Conservation (phyloP, 2,797 vertebrate genomes). For the Chromis chromis region DNA sequence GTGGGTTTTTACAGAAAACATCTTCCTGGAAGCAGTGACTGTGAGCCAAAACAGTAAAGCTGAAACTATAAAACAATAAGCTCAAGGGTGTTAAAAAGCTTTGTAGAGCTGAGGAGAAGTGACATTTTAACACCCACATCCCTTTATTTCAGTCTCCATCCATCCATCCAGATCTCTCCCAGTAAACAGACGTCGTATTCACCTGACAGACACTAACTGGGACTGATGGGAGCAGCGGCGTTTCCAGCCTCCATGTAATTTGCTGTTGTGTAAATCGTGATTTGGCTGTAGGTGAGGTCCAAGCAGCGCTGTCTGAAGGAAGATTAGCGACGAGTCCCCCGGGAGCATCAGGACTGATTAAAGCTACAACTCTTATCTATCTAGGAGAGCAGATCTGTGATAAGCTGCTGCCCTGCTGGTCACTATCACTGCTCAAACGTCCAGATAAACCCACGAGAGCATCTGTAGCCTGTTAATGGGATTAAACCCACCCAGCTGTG, state of each 20-base stretch:
- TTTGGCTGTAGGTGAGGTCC: constrained; percentile 26
- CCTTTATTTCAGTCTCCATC: constrained; percentile 3
- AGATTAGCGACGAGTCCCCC: constrained; percentile 48
- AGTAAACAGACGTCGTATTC: constrained; percentile 16
- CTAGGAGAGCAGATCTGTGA: constrained; percentile 42
- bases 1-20: too few relatives aligned
- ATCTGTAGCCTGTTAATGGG: constrained; percentile 54
- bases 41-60: not conserved
- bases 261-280: constrained; percentile 54
- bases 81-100: constrained; percentile 4
- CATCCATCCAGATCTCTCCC: not conserved
- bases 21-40: not conserved
- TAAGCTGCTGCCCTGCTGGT: constrained; percentile 44
- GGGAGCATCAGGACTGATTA: constrained; percentile 61
- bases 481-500: constrained; percentile 44
- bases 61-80: not conserved
- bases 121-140: not conserved
- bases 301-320: constrained; percentile 29
- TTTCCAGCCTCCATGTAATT: constrained; percentile 42
- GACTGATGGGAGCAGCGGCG: constrained; percentile 22
- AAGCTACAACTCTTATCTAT: constrained; percentile 63
- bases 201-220: constrained; percentile 36
- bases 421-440: constrained; percentile 44
- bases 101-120: not conserved
- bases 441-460: constrained; percentile 58